Percentiles rank a stretch among this genome's conserved stretches.
Evolutionary conservation across 2,113 vertebrate genomes (phyloP).

Genomic region (Platycercus adscitus): DNA sequence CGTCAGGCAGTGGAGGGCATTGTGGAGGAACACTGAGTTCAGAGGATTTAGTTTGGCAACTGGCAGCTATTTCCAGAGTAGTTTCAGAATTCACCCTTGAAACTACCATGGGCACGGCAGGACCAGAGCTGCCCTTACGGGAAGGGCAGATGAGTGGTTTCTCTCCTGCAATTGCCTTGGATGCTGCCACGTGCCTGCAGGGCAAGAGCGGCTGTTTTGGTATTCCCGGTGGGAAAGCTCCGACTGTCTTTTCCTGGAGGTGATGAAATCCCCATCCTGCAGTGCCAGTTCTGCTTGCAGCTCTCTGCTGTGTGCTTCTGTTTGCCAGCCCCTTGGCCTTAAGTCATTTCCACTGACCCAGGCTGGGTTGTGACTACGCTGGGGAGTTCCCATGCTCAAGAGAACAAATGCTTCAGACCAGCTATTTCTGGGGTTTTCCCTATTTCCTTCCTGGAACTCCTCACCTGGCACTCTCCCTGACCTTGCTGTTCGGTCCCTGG

Average conservation of each 20-base stretch:
- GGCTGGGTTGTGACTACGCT: not conserved
- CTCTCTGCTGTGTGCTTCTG: not conserved
- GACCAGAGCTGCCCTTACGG: not conserved
- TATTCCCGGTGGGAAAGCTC: not conserved
- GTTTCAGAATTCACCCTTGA: not conserved
- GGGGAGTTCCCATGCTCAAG: not conserved
- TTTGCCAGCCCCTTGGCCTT: not conserved
- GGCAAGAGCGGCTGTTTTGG: not conserved
- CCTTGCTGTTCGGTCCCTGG: not conserved
- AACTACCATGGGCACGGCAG: not conserved
- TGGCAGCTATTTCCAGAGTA: not conserved
- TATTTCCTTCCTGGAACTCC: not conserved
- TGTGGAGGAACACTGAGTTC: not conserved
- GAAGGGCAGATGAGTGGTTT: not conserved
- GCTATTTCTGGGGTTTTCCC: not conserved
- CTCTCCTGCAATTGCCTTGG: not conserved
- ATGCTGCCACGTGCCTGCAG: not conserved
- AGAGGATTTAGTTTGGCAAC: not conserved
- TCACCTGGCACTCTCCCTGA: not conserved
- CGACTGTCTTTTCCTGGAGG: not conserved
- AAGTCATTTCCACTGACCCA: not conserved
- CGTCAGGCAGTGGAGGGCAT: not conserved
- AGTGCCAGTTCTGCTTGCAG: not conserved
- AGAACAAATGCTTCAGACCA: not conserved
- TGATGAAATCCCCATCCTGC: slow-evolving; percentile 17